Base-by-base conservation (phyloP, 2,113 vertebrate species). In the Pimephales promelas region DNA sequence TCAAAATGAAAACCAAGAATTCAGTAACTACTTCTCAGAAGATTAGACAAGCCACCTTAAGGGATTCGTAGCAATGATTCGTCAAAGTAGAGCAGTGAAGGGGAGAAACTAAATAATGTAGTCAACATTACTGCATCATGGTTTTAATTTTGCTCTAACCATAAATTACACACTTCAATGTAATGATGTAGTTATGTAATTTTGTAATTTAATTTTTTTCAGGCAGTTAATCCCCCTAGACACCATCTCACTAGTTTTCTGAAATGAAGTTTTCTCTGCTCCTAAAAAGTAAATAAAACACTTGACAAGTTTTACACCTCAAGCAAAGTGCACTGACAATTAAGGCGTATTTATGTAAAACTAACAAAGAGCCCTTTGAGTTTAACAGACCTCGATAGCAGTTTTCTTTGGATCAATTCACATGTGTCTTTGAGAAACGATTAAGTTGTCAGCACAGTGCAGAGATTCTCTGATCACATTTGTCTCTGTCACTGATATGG, bases 81-180 rank as follows among this genome's bases (percentile, higher is more conserved):
- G 61, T 75, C 52, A 72, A 87, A 79, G 26, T 40, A 82, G 47
- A 24, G 79, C 61, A 73, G 79, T 13, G 20, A 75, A 64, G 59
- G 45, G 54, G 80, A 80, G 62, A 81, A 70, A 11, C 64, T 61
- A 85, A 85, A 79, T 83, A 73, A 45, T 66, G 83, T 83, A 79
- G 26, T 83, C 83, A 87, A 75, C 83, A 71, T 85, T 77, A 59
- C 57, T 40, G 49, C 80, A 49, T 24, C 5, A 54, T 75, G 31
- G 40, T 31, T 45, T 71, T 80, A 75, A 79, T 74, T 87, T 83
- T 74, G 59, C 57, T 43, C 45, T 81, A 81, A 43, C 43, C 16
- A 43, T 79, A 79, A 79, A 83, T 81, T 84, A 43, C 47, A 57
- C 52, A 64, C 74, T 87, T 84, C 68, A 87, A 83, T 83, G 80